These are phyloP conservation scores for Heliothis virescens DNA, from an alignment of 1,140 invertebrate species.

Conservation along the genomic window DNA sequence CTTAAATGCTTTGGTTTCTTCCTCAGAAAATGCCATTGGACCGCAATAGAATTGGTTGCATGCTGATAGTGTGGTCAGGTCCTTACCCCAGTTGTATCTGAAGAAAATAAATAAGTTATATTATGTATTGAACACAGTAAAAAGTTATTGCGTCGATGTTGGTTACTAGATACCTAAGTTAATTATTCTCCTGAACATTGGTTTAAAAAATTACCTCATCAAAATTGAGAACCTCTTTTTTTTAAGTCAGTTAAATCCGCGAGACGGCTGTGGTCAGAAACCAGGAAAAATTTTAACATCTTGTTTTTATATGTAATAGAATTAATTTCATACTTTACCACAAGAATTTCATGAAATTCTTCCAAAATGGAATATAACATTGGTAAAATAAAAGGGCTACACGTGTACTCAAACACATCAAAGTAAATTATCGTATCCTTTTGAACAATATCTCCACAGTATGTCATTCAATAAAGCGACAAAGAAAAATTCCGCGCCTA, in stretches of 20 bases:
- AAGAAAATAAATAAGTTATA: background rate
- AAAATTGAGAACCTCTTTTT: too few species aligned
- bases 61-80: background rate
- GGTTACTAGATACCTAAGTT: too few species aligned
- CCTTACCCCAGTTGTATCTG: slow-evolving; percentile 11
- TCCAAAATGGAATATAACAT: too few species aligned
- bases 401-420: background rate
- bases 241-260: too few species aligned
- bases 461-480: slow-evolving; percentile 4
- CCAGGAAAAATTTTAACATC: too few species aligned
- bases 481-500: slow-evolving; percentile 27
- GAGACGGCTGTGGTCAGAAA: too few species aligned
- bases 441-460: background rate
- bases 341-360: too few species aligned
- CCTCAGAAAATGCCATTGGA: background rate
- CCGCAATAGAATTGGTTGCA: background rate
- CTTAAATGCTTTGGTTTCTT: slow-evolving; percentile 16
- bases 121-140: too few species aligned
- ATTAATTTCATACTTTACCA: too few species aligned
- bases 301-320: too few species aligned
- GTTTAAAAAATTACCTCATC: background rate
- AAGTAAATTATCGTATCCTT: slow-evolving; percentile 5
- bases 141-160: too few species aligned
- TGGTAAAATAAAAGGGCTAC: too few species aligned
- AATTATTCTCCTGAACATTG: background rate